Conservation (phyloP, 2,888 invertebrate species). For the Drosophila emarginata region DNA sequence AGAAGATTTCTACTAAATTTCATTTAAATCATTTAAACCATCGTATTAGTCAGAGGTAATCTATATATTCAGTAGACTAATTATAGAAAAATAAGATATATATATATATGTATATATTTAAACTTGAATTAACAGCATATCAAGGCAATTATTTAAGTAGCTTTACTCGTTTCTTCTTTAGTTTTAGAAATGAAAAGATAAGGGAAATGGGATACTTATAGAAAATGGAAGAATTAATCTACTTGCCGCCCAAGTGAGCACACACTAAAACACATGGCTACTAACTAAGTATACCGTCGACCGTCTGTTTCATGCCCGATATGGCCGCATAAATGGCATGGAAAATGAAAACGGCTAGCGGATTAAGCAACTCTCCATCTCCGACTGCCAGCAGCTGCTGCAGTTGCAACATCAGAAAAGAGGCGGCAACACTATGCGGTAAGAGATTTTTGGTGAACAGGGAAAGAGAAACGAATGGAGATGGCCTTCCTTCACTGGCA, state of each 20-base stretch:
- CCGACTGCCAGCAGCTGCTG: not conserved
- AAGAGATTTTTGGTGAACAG: slow-evolving; percentile 21
- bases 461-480: slow-evolving; percentile 18
- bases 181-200: not conserved
- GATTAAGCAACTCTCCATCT: slow-evolving; percentile 53
- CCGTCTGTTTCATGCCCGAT: slow-evolving; percentile 46
- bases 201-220: not conserved
- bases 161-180: not conserved
- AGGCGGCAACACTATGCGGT: slow-evolving; percentile 45
- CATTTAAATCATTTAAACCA: too few species aligned
- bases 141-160: too few species aligned
- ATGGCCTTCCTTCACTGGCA: slow-evolving; percentile 51
- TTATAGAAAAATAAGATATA: too few species aligned
- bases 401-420: slow-evolving; percentile 27
- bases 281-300: slow-evolving; percentile 1
- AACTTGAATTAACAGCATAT: too few species aligned
- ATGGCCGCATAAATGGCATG: slow-evolving; percentile 49
- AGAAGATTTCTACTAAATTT: too few species aligned
- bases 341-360: slow-evolving; percentile 60
- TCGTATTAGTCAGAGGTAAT: too few species aligned
- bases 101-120: too few species aligned
- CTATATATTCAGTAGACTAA: too few species aligned
- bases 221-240: slow-evolving; percentile 45
- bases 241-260: slow-evolving; percentile 45
- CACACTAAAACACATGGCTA: slow-evolving; percentile 52